These are phyloP conservation scores for Pogonocherus hispidulus DNA, from an alignment of 2,888 invertebrate species.

Conservation along the genomic window DNA sequence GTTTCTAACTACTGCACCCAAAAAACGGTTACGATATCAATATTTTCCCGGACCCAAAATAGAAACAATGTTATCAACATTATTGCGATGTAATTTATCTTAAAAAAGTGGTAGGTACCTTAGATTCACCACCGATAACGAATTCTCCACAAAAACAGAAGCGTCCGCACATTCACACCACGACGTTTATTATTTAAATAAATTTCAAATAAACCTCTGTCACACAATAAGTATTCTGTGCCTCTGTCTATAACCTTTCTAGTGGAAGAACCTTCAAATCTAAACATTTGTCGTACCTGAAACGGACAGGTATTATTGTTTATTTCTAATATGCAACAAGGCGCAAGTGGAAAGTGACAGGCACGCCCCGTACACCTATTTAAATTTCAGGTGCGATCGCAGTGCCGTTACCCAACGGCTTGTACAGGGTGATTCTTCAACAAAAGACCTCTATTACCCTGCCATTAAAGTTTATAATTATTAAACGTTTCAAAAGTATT, in stretches of 20 bases:
- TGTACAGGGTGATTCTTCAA: not conserved
- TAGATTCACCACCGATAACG: not conserved
- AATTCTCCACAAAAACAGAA: not conserved
- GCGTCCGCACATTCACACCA: not conserved
- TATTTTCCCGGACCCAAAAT: too few relatives aligned
- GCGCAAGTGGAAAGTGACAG: conserved; percentile 1
- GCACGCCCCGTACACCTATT: not conserved
- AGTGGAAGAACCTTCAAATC: not conserved
- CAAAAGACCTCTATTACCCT: too few relatives aligned
- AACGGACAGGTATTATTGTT: not conserved
- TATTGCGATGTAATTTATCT: too few relatives aligned
- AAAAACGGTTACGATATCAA: too few relatives aligned
- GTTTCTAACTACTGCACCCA: too few relatives aligned
- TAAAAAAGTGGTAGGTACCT: not conserved
- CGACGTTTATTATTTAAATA: not conserved
- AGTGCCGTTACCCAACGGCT: not conserved
- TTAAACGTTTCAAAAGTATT: too few relatives aligned
- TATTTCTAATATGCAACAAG: conserved; percentile 3
- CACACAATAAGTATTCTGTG: too few relatives aligned
- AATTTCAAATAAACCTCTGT: not conserved
- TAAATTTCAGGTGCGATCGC: not conserved
- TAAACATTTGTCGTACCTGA: not conserved
- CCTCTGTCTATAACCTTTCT: conserved; percentile 6
- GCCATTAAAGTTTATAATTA: too few relatives aligned
- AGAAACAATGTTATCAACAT: too few relatives aligned